Evolutionary conservation across 2,888 invertebrate species (phyloP).

Genomic region (Pyrocoelia pectoralis): DNA sequence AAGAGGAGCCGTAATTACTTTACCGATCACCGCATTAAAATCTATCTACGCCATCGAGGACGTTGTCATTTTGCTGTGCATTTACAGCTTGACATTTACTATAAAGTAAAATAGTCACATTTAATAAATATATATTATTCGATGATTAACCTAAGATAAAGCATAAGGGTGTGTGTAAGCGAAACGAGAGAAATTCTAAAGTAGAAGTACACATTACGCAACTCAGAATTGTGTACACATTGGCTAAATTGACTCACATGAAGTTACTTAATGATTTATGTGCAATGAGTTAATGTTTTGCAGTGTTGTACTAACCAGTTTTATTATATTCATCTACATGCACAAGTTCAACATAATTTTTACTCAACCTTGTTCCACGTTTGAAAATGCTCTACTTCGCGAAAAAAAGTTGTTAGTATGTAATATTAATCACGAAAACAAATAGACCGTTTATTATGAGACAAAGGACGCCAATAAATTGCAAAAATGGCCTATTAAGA

Average conservation of each 20-base stretch:
- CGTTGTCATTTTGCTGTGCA: no score
- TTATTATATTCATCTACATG: background rate
- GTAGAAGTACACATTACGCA: background rate
- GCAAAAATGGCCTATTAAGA: constrained; percentile 3
- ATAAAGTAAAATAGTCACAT: no score
- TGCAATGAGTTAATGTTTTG: background rate
- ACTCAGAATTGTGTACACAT: background rate
- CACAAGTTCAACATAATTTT: no score
- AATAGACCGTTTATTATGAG: constrained; percentile 1
- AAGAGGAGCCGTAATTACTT: no score
- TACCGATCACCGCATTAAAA: no score
- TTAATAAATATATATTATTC: no score
- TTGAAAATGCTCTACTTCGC: no score
- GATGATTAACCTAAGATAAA: background rate
- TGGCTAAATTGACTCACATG: background rate
- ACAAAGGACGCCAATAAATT: background rate
- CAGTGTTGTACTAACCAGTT: background rate
- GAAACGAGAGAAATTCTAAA: background rate
- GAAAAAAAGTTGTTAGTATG: no score
- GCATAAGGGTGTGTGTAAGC: background rate
- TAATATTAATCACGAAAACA: background rate
- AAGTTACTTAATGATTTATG: constrained; percentile 1
- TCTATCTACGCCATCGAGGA: no score
- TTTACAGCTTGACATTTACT: no score
- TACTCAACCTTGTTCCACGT: no score